Base-by-base conservation (phyloP, 2,113 vertebrate genomes). In the Phalacrocorax aristotelis region DNA sequence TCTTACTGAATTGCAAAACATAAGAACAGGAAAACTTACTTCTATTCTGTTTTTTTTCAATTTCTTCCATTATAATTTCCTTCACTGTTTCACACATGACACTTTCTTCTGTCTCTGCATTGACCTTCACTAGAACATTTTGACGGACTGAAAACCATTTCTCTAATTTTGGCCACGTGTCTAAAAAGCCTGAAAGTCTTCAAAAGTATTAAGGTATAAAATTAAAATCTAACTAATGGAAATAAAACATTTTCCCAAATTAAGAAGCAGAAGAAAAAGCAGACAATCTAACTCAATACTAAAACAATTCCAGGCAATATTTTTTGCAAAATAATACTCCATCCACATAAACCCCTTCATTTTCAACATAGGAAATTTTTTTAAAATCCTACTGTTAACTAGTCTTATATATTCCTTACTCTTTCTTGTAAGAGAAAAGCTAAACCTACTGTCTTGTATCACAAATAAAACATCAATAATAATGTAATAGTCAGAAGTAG, bases 131-230 rank as follows among this genome's bases (percentile, higher is more conserved):
- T 72, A 99, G 97, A 97, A 99, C 98, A 84, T 98, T 98, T 79
- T 98, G 98, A 88, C 95, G 95, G 40, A 84, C 92, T 84, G 98
- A 98, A 97, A 98, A 99, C 99, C 99, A 99, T n/a, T 97, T 93
- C 92, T 99, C 98, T 71, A 99, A 96, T 74, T 96, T 91, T 60
- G 98, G 97, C 99, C 99, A 99, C 6, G 97, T 97, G 16, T 99
- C 98, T 55, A 98, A 98, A 96, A 99, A 99, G 32, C 98, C 96
- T 82, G 95, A 69, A 88, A 99, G 98, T 95, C 99, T 99, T 80
- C 3, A 92, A 97, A 95, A 97, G 93, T 36, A 9, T 91, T 52
- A 78, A 61, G 46, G 10, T 51, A 72, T 77, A 54, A 69, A 57
- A 83, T 40, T 69, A 61, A 75, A 76, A 60, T 25, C 7, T 68